A percentile compares a stretch with the other conserved stretches of the same genome.
These are phyloP conservation scores for Simalia tracyae DNA, from an alignment of 2,797 vertebrate species.

Conservation along the genomic window DNA sequence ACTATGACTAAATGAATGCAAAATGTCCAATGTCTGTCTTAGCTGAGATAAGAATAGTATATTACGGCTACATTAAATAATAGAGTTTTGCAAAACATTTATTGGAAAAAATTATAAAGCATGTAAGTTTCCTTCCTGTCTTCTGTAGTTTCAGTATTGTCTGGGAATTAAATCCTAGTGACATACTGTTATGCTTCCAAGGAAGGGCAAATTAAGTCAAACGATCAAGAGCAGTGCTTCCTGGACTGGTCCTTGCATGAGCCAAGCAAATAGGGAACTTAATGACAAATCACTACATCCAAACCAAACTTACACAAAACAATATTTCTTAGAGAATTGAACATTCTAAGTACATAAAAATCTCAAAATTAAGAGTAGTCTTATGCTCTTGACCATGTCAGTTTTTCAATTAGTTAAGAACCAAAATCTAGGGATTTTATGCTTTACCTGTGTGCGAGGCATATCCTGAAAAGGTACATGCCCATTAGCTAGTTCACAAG, in stretches of 20 bases:
- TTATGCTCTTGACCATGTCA: not conserved
- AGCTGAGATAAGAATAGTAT: too few species aligned
- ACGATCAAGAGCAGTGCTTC: not conserved
- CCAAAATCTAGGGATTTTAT: not conserved
- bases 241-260: not conserved
- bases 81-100: not conserved
- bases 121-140: not conserved
- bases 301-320: not conserved
- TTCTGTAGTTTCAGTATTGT: not conserved
- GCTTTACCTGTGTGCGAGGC: constrained; percentile 89
- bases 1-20: not conserved
- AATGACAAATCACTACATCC: not conserved
- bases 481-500: constrained; percentile 94
- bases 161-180: not conserved
- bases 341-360: not conserved
- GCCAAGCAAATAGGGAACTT: not conserved
- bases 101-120: too few species aligned
- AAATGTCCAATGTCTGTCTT: not conserved
- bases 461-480: constrained; percentile 94
- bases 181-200: not conserved
- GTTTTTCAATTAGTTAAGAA: constrained; percentile 1
- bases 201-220: not conserved
- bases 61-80: not conserved
- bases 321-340: not conserved
- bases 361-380: not conserved